Evolutionary conservation across 2,888 invertebrate species (phyloP), one percentile per base, ranked within the genome.

Genomic region (Heliconius aoede): DNA sequence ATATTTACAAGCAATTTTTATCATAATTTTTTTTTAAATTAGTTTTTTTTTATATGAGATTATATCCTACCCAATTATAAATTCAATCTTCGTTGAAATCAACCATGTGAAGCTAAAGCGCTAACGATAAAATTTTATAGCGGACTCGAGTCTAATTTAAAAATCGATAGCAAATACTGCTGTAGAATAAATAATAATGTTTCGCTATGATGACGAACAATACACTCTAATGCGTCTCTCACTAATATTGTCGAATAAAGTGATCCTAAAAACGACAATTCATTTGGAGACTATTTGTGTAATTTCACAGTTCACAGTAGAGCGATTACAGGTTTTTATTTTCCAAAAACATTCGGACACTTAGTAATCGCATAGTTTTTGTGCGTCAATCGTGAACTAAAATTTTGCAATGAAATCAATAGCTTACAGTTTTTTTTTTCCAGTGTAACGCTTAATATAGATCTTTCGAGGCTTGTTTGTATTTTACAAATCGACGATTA

Each of bases 301-400:
- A 55, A 76, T 76, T 76, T 76, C 71, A 76, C 75, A 71, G 71
- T 76, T 72, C 64, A 75, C 75, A 72, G 75, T 58, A 65, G 72
- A 76, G 21, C 58, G 75, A 72, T 76, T 71, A 65, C 60, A 60
- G 60, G 60, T 72, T 61, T 72, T 72, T 72, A 72, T 72, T 72
- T 72, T 72, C 18, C n/a, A 65, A 74, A 68, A 71, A 76, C 75
- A 64, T 76, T 73, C 62, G 15, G 51, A 73, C 40, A 62, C 69
- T 64, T 58, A 65, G 62, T 76, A 26, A 46, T 64, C 30, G 55
- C 26, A 28, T 11, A 51, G 26, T 64, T 76, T 72, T 62, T 76
- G 60, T 76, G 40, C n/a, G 26, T 18, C 13, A 26, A 5, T 28
- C 11, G 60, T 71, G 24, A 32, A 58, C 40, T 46, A 58, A 71